Conservation (phyloP, 2,113 vertebrate species). For the Eurypyga helias region DNA sequence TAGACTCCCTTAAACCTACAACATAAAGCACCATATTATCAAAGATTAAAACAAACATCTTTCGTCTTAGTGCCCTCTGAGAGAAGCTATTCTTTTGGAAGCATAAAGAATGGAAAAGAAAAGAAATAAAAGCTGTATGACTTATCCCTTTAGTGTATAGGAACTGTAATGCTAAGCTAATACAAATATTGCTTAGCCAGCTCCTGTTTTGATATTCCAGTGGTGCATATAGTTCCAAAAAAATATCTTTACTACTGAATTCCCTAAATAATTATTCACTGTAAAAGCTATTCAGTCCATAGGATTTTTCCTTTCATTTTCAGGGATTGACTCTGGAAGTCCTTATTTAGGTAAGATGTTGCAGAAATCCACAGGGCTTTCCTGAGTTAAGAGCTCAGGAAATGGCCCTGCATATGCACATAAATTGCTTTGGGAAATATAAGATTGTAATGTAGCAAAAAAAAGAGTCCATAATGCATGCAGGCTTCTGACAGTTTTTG, state of each 20-base stretch:
- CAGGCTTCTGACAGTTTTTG: constrained; percentile 57
- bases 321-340: neutral
- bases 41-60: constrained; percentile 46
- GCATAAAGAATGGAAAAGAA: constrained; percentile 8
- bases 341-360: constrained; percentile 19
- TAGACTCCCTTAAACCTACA: neutral
- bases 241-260: constrained; percentile 23
- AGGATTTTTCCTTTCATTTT: constrained; percentile 31
- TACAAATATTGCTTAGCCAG: constrained; percentile 21
- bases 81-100: constrained; percentile 16
- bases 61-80: neutral
- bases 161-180: constrained; percentile 14
- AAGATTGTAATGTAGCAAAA: constrained; percentile 19
- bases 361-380: constrained; percentile 35
- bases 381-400: constrained; percentile 37
- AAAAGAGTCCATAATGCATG: constrained; percentile 44
- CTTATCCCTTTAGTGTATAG: constrained; percentile 9
- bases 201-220: constrained; percentile 25
- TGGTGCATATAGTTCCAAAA: neutral
- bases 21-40: neutral
- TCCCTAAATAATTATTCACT: constrained; percentile 38
- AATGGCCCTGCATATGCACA: constrained; percentile 48
- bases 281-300: constrained; percentile 19
- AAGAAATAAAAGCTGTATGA: neutral
- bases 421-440: constrained; percentile 61